These are phyloP conservation scores for Cerastoderma edule DNA, from an alignment of 2,888 invertebrate genomes.

Conservation along the genomic window DNA sequence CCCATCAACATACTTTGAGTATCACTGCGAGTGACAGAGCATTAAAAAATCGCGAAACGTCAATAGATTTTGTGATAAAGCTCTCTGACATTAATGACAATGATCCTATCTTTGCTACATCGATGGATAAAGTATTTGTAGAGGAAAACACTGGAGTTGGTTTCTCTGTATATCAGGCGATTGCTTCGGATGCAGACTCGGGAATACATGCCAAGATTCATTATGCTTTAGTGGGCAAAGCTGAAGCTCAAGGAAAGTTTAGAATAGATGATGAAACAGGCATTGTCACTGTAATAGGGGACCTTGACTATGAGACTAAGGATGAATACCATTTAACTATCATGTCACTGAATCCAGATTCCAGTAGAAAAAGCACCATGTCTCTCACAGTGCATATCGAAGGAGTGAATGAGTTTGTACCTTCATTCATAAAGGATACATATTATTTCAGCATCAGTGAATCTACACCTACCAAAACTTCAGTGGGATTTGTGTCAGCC, in stretches of 20 bases:
- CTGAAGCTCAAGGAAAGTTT: constrained; percentile 86
- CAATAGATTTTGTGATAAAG: constrained; percentile 92
- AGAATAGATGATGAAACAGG: constrained; percentile 91
- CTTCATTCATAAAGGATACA: constrained; percentile 70
- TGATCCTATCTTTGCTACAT: constrained; percentile 92
- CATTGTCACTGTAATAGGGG: constrained; percentile 89
- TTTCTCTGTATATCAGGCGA: constrained; percentile 87
- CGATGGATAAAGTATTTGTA: constrained; percentile 90
- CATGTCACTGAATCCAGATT: constrained; percentile 94
- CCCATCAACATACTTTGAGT: constrained; percentile 93
- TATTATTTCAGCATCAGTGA: constrained; percentile 79
- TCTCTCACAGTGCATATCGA: constrained; percentile 73
- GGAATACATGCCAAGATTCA: constrained; percentile 93
- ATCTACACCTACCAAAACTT: constrained; percentile 71
- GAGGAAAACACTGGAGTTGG: constrained; percentile 92
- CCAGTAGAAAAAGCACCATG: constrained; percentile 85
- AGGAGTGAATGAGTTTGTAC: constrained; percentile 79
- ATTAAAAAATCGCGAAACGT: constrained; percentile 90
- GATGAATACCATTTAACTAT: constrained; percentile 90
- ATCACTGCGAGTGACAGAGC: constrained; percentile 95
- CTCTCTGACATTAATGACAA: constrained; percentile 95
- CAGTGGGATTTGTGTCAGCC: constrained; percentile 73
- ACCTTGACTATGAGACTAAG: constrained; percentile 95
- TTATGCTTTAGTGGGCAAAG: constrained; percentile 91
- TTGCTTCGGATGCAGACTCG: constrained; percentile 93